phyloP scores from a whole-genome alignment of 2,797 vertebrate genomes.

The Tympanoctomys barrerae region DNA sequence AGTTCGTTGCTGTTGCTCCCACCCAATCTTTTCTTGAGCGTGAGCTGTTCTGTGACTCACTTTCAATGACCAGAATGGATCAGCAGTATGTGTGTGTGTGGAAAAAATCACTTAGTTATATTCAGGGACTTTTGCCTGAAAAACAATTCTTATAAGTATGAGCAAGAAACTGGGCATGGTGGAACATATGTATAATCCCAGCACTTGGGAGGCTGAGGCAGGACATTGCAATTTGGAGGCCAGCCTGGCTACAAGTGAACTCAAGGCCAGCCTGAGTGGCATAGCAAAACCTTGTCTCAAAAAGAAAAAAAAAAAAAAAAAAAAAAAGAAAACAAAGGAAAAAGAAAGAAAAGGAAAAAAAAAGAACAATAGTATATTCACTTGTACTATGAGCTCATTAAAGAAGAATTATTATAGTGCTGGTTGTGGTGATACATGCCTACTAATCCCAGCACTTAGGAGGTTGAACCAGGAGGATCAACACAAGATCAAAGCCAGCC shows the following conservation, averaged over 20 bases:
- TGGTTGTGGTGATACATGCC: not conserved
- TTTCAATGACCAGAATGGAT: not conserved
- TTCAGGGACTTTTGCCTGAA: not conserved
- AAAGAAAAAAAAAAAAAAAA: not conserved
- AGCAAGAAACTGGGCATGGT: not conserved
- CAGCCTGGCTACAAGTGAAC: not conserved
- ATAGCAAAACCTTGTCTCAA: not conserved
- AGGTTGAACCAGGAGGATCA: not conserved
- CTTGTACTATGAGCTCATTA: slow-evolving; percentile 30
- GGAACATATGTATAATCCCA: not conserved
- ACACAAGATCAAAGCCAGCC: not conserved
- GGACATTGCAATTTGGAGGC: not conserved
- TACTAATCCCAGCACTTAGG: not conserved
- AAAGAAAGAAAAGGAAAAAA: not conserved
- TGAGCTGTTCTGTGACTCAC: not conserved
- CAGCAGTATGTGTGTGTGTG: not conserved
- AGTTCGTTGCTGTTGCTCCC: not conserved
- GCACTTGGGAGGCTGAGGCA: not conserved
- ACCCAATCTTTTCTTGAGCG: not conserved
- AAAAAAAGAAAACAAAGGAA: not conserved
- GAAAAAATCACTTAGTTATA: not conserved
- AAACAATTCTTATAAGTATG: not conserved
- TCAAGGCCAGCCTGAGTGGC: not conserved
- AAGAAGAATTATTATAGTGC: not conserved
- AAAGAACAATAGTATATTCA: not conserved